phyloP scores from a whole-genome alignment of 2,113 vertebrate genomes.

The Serinus canaria region DNA sequence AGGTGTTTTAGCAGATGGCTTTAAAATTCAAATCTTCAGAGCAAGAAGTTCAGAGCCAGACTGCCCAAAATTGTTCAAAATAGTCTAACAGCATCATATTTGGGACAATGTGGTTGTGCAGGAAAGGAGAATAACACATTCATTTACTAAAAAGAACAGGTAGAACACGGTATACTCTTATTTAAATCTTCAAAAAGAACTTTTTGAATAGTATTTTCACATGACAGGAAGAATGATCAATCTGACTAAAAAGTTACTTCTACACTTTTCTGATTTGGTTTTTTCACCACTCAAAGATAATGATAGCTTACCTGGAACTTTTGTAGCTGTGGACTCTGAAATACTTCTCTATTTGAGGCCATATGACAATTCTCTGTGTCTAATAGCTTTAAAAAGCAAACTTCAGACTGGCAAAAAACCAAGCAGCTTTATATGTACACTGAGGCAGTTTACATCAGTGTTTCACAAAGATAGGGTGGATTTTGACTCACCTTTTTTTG shows the following conservation, averaged over 20 bases:
- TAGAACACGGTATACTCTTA: not conserved
- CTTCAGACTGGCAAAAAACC: not conserved
- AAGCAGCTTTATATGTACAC: not conserved
- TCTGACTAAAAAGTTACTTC: not conserved
- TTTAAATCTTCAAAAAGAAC: not conserved
- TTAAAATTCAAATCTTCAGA: not conserved
- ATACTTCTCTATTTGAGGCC: not conserved
- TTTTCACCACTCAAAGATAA: not conserved
- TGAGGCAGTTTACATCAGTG: not conserved
- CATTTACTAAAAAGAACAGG: not conserved
- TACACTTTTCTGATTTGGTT: not conserved
- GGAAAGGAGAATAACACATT: not conserved
- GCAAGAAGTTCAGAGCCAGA: not conserved
- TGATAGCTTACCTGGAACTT: not conserved
- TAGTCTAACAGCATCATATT: not conserved
- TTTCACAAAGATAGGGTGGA: not conserved
- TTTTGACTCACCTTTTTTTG: not conserved
- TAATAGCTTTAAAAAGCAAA: not conserved
- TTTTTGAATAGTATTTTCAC: not conserved
- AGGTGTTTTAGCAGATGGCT: not conserved
- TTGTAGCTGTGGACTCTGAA: not conserved
- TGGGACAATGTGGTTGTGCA: not conserved
- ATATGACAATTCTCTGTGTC: not conserved
- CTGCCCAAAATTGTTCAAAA: not conserved
- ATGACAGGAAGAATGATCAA: not conserved